Evolutionary conservation across 2,797 vertebrate species (phyloP).

Genomic region (Anisognathus igniventris): DNA sequence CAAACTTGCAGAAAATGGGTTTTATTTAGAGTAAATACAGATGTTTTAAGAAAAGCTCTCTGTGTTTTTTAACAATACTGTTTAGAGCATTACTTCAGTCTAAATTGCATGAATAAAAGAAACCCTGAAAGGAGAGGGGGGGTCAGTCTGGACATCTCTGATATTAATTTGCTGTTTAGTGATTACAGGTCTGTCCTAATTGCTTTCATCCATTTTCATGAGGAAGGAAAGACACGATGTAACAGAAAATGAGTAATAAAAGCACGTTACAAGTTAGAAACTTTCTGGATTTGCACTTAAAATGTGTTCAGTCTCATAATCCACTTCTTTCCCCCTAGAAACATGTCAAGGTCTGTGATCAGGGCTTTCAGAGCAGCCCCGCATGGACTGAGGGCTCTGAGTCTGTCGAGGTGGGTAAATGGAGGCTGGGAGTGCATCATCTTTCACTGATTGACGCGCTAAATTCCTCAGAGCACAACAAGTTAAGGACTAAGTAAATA

Average conservation of each 20-base stretch:
- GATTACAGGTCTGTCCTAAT: neutral
- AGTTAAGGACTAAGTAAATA: slow-evolving; percentile 28
- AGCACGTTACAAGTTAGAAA: neutral
- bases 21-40: neutral
- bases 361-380: neutral
- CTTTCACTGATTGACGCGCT: slow-evolving; percentile 17
- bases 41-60: neutral
- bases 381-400: neutral
- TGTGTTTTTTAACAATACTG: neutral
- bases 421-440: neutral
- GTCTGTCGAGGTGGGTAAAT: neutral
- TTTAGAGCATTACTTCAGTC: neutral
- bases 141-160: neutral
- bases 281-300: neutral
- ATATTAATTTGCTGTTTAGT: neutral
- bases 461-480: slow-evolving; percentile 29
- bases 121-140: neutral
- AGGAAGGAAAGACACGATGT: neutral
- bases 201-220: neutral
- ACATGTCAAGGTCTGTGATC: neutral
- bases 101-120: neutral
- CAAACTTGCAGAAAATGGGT: neutral
- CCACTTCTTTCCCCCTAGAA: neutral
- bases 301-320: neutral
- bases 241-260: neutral